These are phyloP conservation scores for Arothron firmamentum DNA, from an alignment of 2,113 vertebrate species.

Conservation along the genomic window DNA sequence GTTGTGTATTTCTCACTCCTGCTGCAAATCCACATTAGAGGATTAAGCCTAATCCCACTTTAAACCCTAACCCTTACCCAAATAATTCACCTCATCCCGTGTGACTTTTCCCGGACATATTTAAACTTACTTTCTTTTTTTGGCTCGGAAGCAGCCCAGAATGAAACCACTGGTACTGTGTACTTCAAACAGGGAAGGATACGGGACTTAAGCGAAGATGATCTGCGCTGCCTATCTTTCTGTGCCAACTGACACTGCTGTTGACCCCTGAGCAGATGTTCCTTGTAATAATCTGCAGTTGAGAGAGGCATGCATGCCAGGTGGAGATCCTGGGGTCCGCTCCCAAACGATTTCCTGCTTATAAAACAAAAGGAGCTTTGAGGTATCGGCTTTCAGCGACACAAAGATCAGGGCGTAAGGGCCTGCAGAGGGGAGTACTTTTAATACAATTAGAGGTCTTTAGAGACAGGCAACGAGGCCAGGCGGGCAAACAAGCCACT, in stretches of 20 bases:
- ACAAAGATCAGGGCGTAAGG: constrained; percentile 71
- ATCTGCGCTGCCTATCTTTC: constrained; percentile 62
- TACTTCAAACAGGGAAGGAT: constrained; percentile 54
- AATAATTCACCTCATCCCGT: constrained; percentile 44
- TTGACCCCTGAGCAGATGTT: constrained; percentile 80
- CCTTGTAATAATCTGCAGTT: constrained; percentile 77
- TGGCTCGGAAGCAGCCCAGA: background rate
- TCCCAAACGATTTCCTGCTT: constrained; percentile 64
- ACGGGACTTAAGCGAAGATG: constrained; percentile 64
- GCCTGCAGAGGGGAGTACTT: constrained; percentile 64
- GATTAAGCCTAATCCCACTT: constrained; percentile 47
- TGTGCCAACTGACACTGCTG: constrained; percentile 72
- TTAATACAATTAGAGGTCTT: constrained; percentile 77
- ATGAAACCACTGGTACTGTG: constrained; percentile 45
- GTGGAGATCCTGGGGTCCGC: constrained; percentile 72
- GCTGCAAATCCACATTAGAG: constrained; percentile 40
- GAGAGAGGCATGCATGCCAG: constrained; percentile 77
- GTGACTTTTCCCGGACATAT: constrained; percentile 30
- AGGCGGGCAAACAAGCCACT: constrained; percentile 40
- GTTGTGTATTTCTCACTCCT: constrained; percentile 25
- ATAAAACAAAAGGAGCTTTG: constrained; percentile 80
- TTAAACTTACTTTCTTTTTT: constrained; percentile 30
- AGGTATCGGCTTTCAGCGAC: constrained; percentile 74
- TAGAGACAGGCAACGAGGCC: constrained; percentile 55
- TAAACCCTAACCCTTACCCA: constrained; percentile 30